A percentile compares a stretch with the other conserved stretches of the same genome.
Evolutionary conservation across 2,113 vertebrate genomes (phyloP).

Genomic region (Dicentrarchus labrax): DNA sequence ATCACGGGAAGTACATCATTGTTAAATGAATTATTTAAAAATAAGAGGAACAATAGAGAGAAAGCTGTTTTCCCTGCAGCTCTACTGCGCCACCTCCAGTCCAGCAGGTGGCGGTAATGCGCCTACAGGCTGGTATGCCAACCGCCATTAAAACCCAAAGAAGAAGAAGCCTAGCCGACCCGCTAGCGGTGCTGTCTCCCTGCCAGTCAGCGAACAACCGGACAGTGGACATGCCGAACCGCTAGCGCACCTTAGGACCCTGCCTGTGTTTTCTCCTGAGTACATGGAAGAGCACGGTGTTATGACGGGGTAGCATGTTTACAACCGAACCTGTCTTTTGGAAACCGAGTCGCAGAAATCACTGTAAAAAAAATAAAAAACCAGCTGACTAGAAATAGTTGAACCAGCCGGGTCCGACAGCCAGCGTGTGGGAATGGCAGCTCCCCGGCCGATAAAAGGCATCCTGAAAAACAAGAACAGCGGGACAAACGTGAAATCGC

Average conservation of each 20-base stretch:
- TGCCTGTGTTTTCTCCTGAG: neutral
- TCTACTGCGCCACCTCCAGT: too few relatives aligned
- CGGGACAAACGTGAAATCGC: conserved; percentile 63
- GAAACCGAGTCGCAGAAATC: conserved; percentile 23
- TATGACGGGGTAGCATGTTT: conserved; percentile 50
- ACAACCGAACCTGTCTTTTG: neutral
- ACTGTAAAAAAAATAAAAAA: neutral
- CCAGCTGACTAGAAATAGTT: conserved; percentile 8
- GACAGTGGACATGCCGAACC: conserved; percentile 34
- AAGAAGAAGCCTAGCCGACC: neutral
- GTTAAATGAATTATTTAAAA: too few relatives aligned
- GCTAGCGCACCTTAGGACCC: neutral
- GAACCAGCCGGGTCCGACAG: conserved; percentile 44
- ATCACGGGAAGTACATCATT: too few relatives aligned
- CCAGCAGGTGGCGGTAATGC: too few relatives aligned
- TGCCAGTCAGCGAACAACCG: conserved; percentile 30
- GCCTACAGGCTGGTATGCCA: too few relatives aligned
- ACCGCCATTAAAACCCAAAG: too few relatives aligned
- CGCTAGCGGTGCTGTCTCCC: conserved; percentile 1
- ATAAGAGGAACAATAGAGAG: too few relatives aligned
- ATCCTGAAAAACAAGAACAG: conserved; percentile 86
- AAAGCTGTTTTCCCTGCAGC: too few relatives aligned
- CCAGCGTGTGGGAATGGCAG: conserved; percentile 83
- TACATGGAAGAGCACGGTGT: conserved; percentile 19
- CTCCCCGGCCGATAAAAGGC: conserved; percentile 86